phyloP scores from a whole-genome alignment of 2,113 vertebrate genomes.

The Orcinus orca region DNA sequence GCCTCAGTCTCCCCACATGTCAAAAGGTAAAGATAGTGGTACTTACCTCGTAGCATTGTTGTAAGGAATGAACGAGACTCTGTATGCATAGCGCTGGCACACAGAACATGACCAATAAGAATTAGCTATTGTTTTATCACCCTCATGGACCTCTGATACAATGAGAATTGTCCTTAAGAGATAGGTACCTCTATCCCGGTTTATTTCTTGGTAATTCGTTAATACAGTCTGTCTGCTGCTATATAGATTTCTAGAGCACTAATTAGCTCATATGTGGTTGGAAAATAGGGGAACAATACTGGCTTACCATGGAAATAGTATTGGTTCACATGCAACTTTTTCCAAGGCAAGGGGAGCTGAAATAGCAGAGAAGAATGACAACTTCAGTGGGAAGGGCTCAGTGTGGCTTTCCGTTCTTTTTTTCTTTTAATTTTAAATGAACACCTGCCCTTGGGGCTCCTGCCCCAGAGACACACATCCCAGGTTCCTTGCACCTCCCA shows the following conservation, averaged over 20 bases:
- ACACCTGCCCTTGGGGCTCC: neutral
- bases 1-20: neutral
- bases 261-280: neutral
- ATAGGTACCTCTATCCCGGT: neutral
- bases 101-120: neutral
- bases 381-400: neutral
- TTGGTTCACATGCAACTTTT: neutral
- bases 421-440: neutral
- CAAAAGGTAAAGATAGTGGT: neutral
- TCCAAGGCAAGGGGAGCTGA: neutral
- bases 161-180: neutral
- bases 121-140: neutral
- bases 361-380: neutral
- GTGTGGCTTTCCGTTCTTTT: neutral
- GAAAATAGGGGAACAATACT: neutral
- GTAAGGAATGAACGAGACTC: neutral
- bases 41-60: neutral
- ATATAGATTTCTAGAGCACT: neutral
- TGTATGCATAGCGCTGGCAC: rapidly evolving
- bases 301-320: too few species aligned
- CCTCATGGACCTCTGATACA: neutral
- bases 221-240: neutral
- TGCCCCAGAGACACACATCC: neutral
- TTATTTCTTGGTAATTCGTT: neutral
- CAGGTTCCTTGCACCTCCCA: neutral